Percentiles rank a stretch among this genome's conserved stretches.
Evolutionary conservation across 2,797 vertebrate genomes (phyloP).

Genomic region (Siniperca scherzeri): DNA sequence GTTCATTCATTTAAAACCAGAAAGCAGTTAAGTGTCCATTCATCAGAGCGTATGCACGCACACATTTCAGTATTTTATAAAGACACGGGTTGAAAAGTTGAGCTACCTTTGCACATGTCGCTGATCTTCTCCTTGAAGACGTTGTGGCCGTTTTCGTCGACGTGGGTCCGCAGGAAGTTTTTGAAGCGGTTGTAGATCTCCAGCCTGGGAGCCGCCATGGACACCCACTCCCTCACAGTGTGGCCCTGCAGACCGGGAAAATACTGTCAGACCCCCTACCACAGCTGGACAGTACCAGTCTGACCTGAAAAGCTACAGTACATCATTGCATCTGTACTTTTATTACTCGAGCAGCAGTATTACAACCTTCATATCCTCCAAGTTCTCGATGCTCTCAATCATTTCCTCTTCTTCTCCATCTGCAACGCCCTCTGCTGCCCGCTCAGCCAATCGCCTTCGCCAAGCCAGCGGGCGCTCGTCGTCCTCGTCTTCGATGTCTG

Average conservation of each 20-base stretch:
- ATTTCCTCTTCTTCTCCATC: constrained; percentile 95
- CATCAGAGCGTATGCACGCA: too few species aligned
- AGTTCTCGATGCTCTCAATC: constrained; percentile 99
- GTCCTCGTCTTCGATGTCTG: constrained; percentile 96
- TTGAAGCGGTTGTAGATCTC: constrained; percentile 99
- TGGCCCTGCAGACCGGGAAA: constrained; percentile 83
- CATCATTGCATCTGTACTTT: background rate
- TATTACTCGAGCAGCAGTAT: background rate
- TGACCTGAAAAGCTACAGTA: background rate
- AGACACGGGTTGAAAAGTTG: rapidly evolving
- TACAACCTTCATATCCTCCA: constrained; percentile 95
- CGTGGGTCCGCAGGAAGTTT: constrained; percentile 97
- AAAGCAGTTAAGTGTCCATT: too few species aligned
- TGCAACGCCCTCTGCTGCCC: constrained; percentile 89
- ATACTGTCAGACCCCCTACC: rapidly evolving
- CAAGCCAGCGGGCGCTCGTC: constrained; percentile 92
- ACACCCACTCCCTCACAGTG: constrained; percentile 97
- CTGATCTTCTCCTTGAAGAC: constrained; percentile 99
- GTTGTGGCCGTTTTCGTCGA: constrained; percentile 96
- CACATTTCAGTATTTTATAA: background rate
- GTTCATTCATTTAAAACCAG: background rate
- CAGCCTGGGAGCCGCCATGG: constrained; percentile 94
- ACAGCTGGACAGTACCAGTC: too few species aligned
- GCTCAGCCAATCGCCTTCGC: constrained; percentile 90
- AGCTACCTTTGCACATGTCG: constrained; percentile 98